Percentiles rank a stretch among this genome's conserved stretches.
phyloP scores from a whole-genome alignment of 2,888 invertebrate species.

The Pterobdella sp. region DNA sequence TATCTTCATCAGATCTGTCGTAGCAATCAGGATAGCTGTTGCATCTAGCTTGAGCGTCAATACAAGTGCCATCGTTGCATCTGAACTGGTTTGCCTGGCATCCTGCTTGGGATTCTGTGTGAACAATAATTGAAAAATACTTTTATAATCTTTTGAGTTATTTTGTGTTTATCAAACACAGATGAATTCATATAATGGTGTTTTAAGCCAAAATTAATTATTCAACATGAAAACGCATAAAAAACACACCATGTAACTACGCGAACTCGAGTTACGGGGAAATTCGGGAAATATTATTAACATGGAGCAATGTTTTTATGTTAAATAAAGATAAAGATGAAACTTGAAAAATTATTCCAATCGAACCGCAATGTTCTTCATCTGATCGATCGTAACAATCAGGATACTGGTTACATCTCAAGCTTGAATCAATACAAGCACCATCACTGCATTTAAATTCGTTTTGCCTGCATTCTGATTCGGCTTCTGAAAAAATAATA shows the following conservation, averaged over 20 bases:
- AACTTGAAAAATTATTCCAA: too few species aligned
- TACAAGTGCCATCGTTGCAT: conserved; percentile 34
- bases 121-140: neutral
- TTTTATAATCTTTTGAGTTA: neutral
- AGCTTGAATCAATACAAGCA: conserved; percentile 67
- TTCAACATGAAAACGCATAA: too few species aligned
- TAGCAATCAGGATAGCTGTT: conserved; percentile 87
- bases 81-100: conserved; percentile 32
- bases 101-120: neutral
- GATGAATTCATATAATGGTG: neutral
- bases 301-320: too few species aligned
- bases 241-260: too few species aligned
- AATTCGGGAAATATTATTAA: too few species aligned
- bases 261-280: too few species aligned
- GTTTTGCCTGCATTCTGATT: neutral
- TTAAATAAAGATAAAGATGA: too few species aligned
- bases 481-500: too few species aligned
- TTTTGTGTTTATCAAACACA: neutral
- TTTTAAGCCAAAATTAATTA: too few species aligned
- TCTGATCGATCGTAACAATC: conserved; percentile 52
- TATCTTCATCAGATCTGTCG: conserved; percentile 78
- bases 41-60: conserved; percentile 48
- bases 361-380: conserved; percentile 45
- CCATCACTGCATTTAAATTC: conserved; percentile 54
- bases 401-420: conserved; percentile 55